Evolutionary conservation across 2,113 vertebrate species (phyloP).

Genomic region (Psephotus haematonotus): DNA sequence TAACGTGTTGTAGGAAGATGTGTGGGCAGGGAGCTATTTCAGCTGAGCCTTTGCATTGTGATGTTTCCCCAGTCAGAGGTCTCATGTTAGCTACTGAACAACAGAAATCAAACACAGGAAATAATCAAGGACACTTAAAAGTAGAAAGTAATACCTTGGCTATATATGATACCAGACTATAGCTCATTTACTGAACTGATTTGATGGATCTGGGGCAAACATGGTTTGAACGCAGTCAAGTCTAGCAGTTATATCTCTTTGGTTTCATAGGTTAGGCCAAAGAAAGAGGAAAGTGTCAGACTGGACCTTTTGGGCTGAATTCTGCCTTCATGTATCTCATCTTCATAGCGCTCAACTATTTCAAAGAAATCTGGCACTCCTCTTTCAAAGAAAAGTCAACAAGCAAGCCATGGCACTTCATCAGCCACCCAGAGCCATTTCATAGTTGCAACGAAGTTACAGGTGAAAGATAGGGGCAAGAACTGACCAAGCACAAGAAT

Average conservation of each 20-base stretch:
- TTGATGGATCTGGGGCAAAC: background rate
- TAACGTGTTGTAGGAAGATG: slow-evolving; percentile 31
- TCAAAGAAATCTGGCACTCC: background rate
- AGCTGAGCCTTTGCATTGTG: background rate
- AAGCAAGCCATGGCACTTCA: background rate
- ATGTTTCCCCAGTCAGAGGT: background rate
- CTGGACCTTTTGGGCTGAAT: background rate
- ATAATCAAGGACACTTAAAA: background rate
- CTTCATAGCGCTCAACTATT: background rate
- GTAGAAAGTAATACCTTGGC: background rate
- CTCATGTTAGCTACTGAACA: background rate
- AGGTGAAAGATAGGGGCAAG: background rate
- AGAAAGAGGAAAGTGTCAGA: background rate
- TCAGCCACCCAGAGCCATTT: background rate
- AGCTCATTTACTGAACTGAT: background rate
- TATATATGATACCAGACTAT: background rate
- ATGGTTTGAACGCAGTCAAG: background rate
- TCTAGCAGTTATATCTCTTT: background rate
- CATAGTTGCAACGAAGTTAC: background rate
- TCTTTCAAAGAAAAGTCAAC: background rate
- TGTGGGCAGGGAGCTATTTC: slow-evolving; percentile 49
- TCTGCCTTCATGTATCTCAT: background rate
- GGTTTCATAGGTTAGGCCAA: background rate
- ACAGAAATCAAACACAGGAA: background rate
- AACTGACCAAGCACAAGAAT: background rate